Evolutionary conservation across 1,140 invertebrate genomes (phyloP), one percentile per base, ranked within the genome.

Genomic region (Ganaspis sp.): DNA sequence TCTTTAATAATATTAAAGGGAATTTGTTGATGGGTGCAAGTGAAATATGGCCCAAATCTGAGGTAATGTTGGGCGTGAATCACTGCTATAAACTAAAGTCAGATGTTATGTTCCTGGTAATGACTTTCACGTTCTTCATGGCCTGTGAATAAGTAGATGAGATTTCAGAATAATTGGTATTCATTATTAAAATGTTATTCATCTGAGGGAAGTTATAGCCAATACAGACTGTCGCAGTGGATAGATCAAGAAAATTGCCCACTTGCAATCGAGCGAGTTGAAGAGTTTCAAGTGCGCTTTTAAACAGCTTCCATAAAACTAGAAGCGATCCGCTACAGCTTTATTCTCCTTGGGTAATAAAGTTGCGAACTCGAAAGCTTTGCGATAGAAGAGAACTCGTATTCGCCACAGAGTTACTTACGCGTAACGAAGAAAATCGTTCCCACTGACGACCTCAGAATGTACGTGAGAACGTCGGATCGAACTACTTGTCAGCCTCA

Each of bases 311-410:
- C 58, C 23, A 64, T 64, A 64, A 64, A 64, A 64, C 58, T 64
- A 64, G 58, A 64, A 64, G 58, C 58, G 58, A 64, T 64, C 23
- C 58, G 58, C 58, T 64, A 64, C 58, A 64, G 58, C 58, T 64
- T 64, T 64, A 64, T 64, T 64, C 58, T 64, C 26, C 58, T 64
- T 64, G 21, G 23, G 58, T 64, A 64, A 64, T 64, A 64, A 64
- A 64, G 58, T 64, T 64, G 23, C 58, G 26, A 64, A 29, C 58
- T 64, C 11, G 58, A 64, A 26, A 64, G 58, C 23, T 64, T 64
- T 64, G 58, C n/a, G 12, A 64, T 64, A 29, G 58, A 64, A 64
- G 58, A 64, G 58, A 64, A 34, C 58, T 64, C 58, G 58, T 64
- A 64, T 64, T 64, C 58, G 58, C 23, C 58, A 64, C 23, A 29